These are phyloP conservation scores for Agrilus planipennis DNA, from an alignment of 1,140 invertebrate species.

Conservation along the genomic window DNA sequence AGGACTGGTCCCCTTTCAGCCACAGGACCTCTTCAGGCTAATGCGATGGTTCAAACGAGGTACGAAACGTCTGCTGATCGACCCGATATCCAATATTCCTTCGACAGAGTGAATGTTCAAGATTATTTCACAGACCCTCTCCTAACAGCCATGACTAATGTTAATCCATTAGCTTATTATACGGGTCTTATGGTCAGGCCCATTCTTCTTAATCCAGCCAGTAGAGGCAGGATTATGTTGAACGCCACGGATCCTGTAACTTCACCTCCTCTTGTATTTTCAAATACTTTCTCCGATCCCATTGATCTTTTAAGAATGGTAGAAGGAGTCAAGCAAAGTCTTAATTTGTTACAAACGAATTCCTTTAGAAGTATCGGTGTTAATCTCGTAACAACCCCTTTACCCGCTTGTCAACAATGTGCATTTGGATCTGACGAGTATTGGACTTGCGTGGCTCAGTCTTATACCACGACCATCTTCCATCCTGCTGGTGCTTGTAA, in stretches of 20 bases:
- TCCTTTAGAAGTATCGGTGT: slow-evolving; percentile 33
- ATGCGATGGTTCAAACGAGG: slow-evolving; percentile 42
- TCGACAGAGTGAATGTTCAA: slow-evolving; percentile 40
- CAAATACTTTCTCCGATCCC: slow-evolving; percentile 49
- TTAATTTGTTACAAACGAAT: slow-evolving; percentile 38
- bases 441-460: slow-evolving; percentile 36
- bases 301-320: slow-evolving; percentile 42
- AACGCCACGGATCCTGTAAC: slow-evolving; percentile 41
- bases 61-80: slow-evolving; percentile 26
- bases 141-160: slow-evolving; percentile 35
- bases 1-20: slow-evolving; percentile 38
- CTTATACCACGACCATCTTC: slow-evolving; percentile 34
- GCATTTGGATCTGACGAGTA: slow-evolving; percentile 38
- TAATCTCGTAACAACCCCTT: slow-evolving; percentile 30
- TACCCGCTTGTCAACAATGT: slow-evolving; percentile 32
- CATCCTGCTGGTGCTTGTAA: slow-evolving; percentile 48
- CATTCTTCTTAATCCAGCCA: slow-evolving; percentile 43
- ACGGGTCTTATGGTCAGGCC: slow-evolving; percentile 32
- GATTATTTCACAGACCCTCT: slow-evolving; percentile 37
- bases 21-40: slow-evolving; percentile 37
- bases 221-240: slow-evolving; percentile 44
- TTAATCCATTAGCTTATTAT: slow-evolving; percentile 40
- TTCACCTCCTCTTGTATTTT: slow-evolving; percentile 49
- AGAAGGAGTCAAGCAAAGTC: slow-evolving; percentile 38
- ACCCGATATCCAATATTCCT: slow-evolving; percentile 54